Base-by-base conservation (phyloP, 2,113 vertebrate species). In the Romanogobio albipinnatus region DNA sequence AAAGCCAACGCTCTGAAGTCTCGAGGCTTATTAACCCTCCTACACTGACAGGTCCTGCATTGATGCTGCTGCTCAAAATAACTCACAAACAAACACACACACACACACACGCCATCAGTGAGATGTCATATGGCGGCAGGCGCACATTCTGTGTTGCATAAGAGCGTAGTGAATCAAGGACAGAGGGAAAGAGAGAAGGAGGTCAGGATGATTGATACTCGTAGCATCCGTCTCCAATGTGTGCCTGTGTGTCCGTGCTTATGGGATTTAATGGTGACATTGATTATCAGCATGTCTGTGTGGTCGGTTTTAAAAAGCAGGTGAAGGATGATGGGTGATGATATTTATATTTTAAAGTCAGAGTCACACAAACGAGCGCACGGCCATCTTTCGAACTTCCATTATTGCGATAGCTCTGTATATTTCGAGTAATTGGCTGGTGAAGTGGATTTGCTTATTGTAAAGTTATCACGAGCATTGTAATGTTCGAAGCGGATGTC, bases 181-280 rank as follows among this genome's bases (percentile, higher is more conserved):
- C 81, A 88, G 82, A 64, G 71, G 59, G 58, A 76, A 56, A 78
- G 39, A 51, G 74, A 82, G 71, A 68, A 77, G 47, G 80, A 85
- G 81, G 87, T 77, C 84, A 80, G 45, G 22, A 24, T 85, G 81
- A 88, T 88, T 85, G 80, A 85, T 88, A 83, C 24, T 68, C 15
- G 14, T 56, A 71, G 49, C 61, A 76, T 33, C 19, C n/a, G 39
- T 43, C 11, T 68, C 59, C 26, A 70, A 66, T 82, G 70, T 82
- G 70, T 76, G 85, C 29, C 11, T 56, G 29, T 76, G 39, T 64
- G 71, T 82, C 47, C 80, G 77, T 68, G 58, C 26, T 17, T 49
- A 1, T 73, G 51, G 62, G 82, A 59, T 29, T 64, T 49, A 17
- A 19, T 43, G 81, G 45, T 84, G 81, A 81, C 80, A 15, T 43